Evolutionary conservation across 2,888 invertebrate species (phyloP).

Genomic region (Molorchus minor): DNA sequence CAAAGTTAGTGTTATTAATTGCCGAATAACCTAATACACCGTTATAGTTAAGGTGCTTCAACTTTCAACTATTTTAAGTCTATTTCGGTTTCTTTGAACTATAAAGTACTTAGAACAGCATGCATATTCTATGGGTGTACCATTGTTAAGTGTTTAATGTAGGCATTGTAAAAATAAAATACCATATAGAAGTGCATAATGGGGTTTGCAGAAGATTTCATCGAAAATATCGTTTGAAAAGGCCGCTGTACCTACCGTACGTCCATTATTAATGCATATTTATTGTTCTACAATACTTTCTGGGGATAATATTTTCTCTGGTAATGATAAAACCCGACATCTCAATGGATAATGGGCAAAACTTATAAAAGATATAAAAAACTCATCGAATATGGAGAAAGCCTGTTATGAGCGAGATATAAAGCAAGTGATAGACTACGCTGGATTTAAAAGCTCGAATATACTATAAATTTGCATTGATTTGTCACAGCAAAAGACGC

Average conservation of each 20-base stretch:
- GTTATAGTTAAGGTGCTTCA: slow-evolving; percentile 27
- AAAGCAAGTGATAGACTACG: neutral
- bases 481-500: too few relatives aligned
- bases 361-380: slow-evolving; percentile 19
- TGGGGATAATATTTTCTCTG: slow-evolving; percentile 17
- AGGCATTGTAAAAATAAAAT: slow-evolving; percentile 46
- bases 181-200: slow-evolving; percentile 43
- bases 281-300: slow-evolving; percentile 29
- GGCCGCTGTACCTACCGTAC: slow-evolving; percentile 34
- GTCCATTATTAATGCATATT: slow-evolving; percentile 33
- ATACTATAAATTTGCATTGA: too few relatives aligned
- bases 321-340: slow-evolving; percentile 30
- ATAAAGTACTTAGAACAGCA: slow-evolving; percentile 34
- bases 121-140: slow-evolving; percentile 42
- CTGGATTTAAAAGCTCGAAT: too few relatives aligned
- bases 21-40: slow-evolving; percentile 26
- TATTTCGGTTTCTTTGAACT: slow-evolving; percentile 40
- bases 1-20: slow-evolving; percentile 32
- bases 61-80: slow-evolving; percentile 36
- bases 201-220: slow-evolving; percentile 43
- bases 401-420: slow-evolving; percentile 17
- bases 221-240: slow-evolving; percentile 44
- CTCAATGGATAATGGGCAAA: slow-evolving; percentile 26
- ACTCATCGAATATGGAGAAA: slow-evolving; percentile 17
- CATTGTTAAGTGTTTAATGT: slow-evolving; percentile 46